Percentiles rank a stretch among this genome's conserved stretches.
phyloP scores from a whole-genome alignment of 2,888 invertebrate genomes.

The Sericinus montela region DNA sequence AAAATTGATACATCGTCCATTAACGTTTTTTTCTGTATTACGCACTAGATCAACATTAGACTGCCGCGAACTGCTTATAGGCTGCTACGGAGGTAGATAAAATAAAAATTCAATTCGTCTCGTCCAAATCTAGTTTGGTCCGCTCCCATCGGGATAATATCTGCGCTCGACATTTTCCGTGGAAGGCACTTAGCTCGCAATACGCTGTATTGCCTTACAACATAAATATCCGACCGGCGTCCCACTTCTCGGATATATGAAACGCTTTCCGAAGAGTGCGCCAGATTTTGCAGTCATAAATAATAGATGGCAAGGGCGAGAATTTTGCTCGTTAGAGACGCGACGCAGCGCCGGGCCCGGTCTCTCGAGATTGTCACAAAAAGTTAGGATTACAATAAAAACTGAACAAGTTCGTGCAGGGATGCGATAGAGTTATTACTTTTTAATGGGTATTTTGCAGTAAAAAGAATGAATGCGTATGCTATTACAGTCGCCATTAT shows the following conservation, averaged over 20 bases:
- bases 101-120: slow-evolving; percentile 32
- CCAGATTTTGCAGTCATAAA: slow-evolving; percentile 40
- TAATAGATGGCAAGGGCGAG: slow-evolving; percentile 34
- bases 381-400: slow-evolving; percentile 17
- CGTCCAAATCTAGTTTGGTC: slow-evolving; percentile 24
- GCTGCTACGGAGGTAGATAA: slow-evolving; percentile 27
- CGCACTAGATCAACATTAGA: slow-evolving; percentile 15
- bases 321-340: slow-evolving; percentile 21
- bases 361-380: slow-evolving; percentile 18
- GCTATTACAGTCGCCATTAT: too few relatives aligned
- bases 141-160: slow-evolving; percentile 20
- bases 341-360: slow-evolving; percentile 12
- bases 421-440: slow-evolving; percentile 17
- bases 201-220: not conserved
- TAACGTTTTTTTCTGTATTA: not conserved
- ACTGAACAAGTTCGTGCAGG: slow-evolving; percentile 6
- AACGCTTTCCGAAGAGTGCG: slow-evolving; percentile 21
- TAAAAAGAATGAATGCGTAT: too few relatives aligned
- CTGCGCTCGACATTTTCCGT: slow-evolving; percentile 14
- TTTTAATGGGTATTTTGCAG: slow-evolving; percentile 5
- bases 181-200: slow-evolving; percentile 6
- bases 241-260: slow-evolving; percentile 17
- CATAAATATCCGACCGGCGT: slow-evolving; percentile 12
- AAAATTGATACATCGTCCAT: not conserved
- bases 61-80: slow-evolving; percentile 29